phyloP scores from a whole-genome alignment of 2,113 vertebrate species.

The Bubalus kerabau region DNA sequence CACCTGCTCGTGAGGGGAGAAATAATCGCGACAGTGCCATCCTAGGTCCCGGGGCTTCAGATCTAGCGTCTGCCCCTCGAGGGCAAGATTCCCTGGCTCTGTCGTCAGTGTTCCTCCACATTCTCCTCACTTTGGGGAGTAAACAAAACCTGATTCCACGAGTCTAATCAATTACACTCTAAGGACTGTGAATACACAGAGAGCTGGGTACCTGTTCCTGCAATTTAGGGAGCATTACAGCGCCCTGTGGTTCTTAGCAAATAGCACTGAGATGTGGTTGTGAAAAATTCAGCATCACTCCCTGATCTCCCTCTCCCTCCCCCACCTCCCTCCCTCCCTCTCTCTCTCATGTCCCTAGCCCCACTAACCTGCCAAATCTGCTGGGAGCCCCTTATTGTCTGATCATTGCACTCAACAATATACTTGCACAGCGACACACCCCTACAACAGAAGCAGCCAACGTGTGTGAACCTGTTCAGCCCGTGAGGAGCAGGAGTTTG shows the following conservation, averaged over 20 bases:
- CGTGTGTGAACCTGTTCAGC: background rate
- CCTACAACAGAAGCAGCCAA: background rate
- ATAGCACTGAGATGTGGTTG: background rate
- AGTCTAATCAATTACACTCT: background rate
- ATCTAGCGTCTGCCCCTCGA: background rate
- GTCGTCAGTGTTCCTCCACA: background rate
- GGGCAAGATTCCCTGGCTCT: background rate
- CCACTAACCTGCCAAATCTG: background rate
- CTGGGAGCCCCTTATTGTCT: background rate
- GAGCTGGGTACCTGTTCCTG: background rate
- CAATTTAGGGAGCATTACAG: background rate
- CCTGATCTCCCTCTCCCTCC: rapidly evolving
- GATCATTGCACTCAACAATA: background rate
- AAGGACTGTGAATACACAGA: background rate
- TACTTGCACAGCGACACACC: background rate
- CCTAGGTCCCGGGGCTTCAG: background rate
- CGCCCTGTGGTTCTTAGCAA: background rate
- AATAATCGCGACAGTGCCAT: background rate
- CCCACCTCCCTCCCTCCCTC: rapidly evolving
- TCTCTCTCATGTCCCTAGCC: background rate
- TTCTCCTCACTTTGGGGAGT: background rate
- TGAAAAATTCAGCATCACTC: background rate
- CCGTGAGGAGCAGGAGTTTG: background rate
- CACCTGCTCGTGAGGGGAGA: background rate
- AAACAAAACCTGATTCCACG: background rate